A percentile compares a stretch with the other conserved stretches of the same genome.
Conservation (phyloP, 2,797 vertebrate genomes). For the Pygocentrus nattereri region DNA sequence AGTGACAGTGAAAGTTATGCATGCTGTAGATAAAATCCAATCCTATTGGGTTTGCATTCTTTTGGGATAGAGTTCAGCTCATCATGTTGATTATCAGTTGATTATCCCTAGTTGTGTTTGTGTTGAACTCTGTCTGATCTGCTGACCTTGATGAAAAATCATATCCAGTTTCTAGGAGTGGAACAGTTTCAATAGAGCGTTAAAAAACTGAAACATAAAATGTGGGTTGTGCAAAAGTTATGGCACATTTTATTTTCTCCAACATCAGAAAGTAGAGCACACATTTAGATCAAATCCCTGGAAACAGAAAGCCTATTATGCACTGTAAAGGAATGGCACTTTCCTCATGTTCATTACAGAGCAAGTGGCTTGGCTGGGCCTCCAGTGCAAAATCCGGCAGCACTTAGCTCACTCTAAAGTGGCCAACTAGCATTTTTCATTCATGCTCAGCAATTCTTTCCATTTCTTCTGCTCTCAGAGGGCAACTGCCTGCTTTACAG, state of each 20-base stretch:
- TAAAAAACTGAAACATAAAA: no score
- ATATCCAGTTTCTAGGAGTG: no score
- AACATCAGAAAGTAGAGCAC: not conserved
- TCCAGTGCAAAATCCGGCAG: constrained; percentile 1
- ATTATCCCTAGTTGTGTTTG: not conserved
- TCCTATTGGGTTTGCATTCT: no score
- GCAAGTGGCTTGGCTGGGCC: constrained; percentile 11
- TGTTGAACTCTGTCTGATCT: not conserved
- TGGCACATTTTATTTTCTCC: no score
- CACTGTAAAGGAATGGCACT: constrained; percentile 20
- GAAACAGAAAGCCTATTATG: constrained; percentile 35
- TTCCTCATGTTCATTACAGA: constrained; percentile 14
- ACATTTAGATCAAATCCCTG: constrained; percentile 19
- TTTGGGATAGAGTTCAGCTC: no score
- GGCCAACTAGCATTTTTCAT: not conserved
- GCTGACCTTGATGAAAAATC: no score
- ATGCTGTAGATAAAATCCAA: no score
- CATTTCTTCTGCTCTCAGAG: constrained; percentile 13
- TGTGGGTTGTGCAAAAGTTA: no score
- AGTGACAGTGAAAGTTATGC: no score
- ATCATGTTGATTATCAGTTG: no score
- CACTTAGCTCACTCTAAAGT: constrained; percentile 11
- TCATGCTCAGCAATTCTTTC: constrained; percentile 29
- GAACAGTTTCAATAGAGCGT: no score
- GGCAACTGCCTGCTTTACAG: constrained; percentile 16